These are phyloP conservation scores for Ashinkailepas kermadecensis DNA, from an alignment of 2,888 invertebrate genomes.

Conservation along the genomic window DNA sequence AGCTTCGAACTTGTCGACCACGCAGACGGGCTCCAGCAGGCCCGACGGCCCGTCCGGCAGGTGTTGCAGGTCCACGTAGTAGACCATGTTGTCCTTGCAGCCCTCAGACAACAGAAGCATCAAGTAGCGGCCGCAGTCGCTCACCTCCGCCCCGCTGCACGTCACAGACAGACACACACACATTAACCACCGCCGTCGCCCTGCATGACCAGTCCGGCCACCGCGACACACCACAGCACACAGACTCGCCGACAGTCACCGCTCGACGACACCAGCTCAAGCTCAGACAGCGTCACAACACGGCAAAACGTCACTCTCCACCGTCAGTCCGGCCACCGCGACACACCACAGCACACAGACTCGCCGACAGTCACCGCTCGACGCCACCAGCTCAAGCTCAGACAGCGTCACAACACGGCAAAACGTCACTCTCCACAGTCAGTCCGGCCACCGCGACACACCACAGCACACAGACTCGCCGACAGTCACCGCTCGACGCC, in stretches of 20 bases:
- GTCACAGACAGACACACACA: constrained; percentile 27
- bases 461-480: background rate
- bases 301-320: background rate
- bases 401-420: too few relatives aligned
- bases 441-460: background rate
- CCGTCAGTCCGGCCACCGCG: background rate
- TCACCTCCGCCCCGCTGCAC: constrained; percentile 70
- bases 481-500: too few relatives aligned
- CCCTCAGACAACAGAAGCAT: constrained; percentile 75
- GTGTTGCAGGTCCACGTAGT: constrained; percentile 62
- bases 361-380: too few relatives aligned
- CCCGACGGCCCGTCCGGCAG: constrained; percentile 37
- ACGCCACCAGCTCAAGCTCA: too few relatives aligned
- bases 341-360: too few relatives aligned
- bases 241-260: too few relatives aligned
- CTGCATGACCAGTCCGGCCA: too few relatives aligned
- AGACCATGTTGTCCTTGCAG: constrained; percentile 84
- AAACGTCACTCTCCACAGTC: background rate
- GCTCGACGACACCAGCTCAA: too few relatives aligned
- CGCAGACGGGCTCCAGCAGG: constrained; percentile 62
- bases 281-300: too few relatives aligned
- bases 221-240: too few relatives aligned
- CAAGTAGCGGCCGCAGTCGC: constrained; percentile 84
- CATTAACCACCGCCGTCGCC: too few relatives aligned
- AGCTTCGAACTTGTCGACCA: constrained; percentile 82